Evolutionary conservation across 2,113 vertebrate genomes (phyloP).

Genomic region (Saimiri boliviensis): DNA sequence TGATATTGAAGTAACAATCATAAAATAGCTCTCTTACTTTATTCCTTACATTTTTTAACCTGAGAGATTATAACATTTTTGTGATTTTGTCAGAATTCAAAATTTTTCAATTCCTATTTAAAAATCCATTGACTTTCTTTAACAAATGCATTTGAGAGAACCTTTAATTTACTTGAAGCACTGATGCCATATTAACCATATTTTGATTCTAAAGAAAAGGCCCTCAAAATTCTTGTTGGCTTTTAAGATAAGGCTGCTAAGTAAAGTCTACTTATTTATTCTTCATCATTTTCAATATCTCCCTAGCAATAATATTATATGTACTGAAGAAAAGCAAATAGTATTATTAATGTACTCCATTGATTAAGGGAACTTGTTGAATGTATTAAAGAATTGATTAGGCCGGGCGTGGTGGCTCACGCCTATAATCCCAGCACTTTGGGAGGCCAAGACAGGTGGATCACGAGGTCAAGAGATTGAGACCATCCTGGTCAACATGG

Average conservation of each 20-base stretch:
- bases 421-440: no score
- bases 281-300: background rate
- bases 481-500: no score
- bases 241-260: conserved; percentile 24
- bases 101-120: conserved; percentile 4
- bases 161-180: conserved; percentile 30
- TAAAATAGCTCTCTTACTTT: background rate
- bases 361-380: conserved; percentile 51
- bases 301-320: background rate
- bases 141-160: conserved; percentile 9
- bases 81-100: background rate
- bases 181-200: conserved; percentile 21
- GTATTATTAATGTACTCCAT: background rate
- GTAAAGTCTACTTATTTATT: conserved; percentile 11
- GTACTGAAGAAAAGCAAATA: background rate
- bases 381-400: background rate
- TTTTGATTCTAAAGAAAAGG: conserved; percentile 28
- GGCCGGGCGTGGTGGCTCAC: no score
- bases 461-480: no score
- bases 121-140: background rate
- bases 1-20: background rate
- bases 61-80: background rate
- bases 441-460: no score
- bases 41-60: conserved; percentile 21
- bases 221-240: background rate